Base-by-base conservation (phyloP, 2,113 vertebrate genomes). In the Oplegnathus fasciatus region DNA sequence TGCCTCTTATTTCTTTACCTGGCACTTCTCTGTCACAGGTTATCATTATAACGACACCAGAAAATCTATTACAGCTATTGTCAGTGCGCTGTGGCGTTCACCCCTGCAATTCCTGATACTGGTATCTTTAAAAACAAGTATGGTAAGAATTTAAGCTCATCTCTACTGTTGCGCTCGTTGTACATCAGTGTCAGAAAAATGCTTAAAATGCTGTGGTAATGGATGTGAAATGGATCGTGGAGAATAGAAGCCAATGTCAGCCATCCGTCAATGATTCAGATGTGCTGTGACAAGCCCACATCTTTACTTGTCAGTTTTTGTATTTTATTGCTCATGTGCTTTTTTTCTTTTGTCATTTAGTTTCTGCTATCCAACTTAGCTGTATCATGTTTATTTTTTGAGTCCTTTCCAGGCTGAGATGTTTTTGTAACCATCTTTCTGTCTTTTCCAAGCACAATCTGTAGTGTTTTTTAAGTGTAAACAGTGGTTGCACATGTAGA, bases 191-290 rank as follows among this genome's bases (percentile, higher is more conserved):
- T 72, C 78, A 76, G 52, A 81, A 60, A 65, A 67, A 71, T 58
- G 40, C 80, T 60, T 67, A 46, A 86, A 80, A 73, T 20, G 48
- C 52, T 78, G 64, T 30, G 66, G 81, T 84, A 90, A 89, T 67
- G 48, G 75, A 65, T 77, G 77, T 80, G 78, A 77, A 93, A 91
- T 68, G 54, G 80, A 67, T 80, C 18, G 55, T 73, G 64, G 77
- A 52, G 61, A 82, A 83, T 18, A 60, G 52, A 84, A 85, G 78
- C 28, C 66, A 75, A 77, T 73, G 74, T 81, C 37, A 74, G 71
- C 82, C 78, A 85, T 91, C 80, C 28, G 34, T 85, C 85, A 84
- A 17, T 70, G 76, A 83, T 66, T 82, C 68, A 81, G 67, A 73
- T 26, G 65, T 64, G 52, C 65, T 67, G 28, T 60, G 76, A 76